Conservation (phyloP, 2,797 vertebrate species). For the Lacerta viridis region DNA sequence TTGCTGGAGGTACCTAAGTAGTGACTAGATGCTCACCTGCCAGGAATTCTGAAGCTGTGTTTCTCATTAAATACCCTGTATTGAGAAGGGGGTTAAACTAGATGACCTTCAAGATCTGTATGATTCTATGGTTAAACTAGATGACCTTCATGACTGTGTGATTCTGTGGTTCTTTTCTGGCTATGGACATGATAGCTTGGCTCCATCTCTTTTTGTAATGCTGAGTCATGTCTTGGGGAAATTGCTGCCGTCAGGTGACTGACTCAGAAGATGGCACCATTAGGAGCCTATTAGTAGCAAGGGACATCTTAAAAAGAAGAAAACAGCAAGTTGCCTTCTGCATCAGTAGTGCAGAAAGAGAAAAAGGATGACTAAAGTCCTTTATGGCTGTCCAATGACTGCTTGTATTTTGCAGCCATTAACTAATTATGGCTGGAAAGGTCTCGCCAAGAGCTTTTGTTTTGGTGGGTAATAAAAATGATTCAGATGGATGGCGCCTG, state of each 20-base stretch:
- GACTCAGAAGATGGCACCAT: conserved; percentile 15
- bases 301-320: not conserved
- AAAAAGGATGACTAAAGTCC: conserved; percentile 13
- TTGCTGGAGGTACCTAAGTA: not conserved
- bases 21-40: not conserved
- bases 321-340: not conserved
- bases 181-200: not conserved
- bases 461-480: conserved; percentile 36
- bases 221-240: conserved; percentile 24
- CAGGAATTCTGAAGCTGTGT: too few relatives aligned
- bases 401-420: conserved; percentile 30
- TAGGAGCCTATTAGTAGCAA: conserved; percentile 6
- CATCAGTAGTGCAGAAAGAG: not conserved
- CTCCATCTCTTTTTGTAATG: not conserved
- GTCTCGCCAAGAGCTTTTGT: conserved; percentile 34
- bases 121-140: not conserved
- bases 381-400: conserved; percentile 14
- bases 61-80: not conserved
- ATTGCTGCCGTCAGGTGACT: not conserved
- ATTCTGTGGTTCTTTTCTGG: not conserved
- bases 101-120: not conserved
- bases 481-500: conserved; percentile 30
- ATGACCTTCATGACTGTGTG: not conserved
- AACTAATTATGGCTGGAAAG: conserved; percentile 39
- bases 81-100: not conserved